phyloP scores from a whole-genome alignment of 2,797 vertebrate genomes.

The Rhinichthys osculus region DNA sequence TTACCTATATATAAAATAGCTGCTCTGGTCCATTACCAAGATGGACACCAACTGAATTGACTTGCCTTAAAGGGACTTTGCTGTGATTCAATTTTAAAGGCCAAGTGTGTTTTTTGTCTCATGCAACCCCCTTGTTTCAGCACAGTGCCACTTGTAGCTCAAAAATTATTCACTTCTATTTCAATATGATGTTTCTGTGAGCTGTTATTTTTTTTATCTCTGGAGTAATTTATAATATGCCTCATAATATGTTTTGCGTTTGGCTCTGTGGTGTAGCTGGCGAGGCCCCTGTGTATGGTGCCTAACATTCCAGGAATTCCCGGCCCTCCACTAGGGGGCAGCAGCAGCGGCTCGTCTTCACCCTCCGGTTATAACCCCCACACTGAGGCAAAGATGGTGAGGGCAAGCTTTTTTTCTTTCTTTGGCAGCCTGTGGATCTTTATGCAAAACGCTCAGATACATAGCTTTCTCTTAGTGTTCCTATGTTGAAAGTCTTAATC shows the following conservation, averaged over 20 bases:
- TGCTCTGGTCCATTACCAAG: background rate
- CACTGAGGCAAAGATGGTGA: conserved; percentile 97
- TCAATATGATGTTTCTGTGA: background rate
- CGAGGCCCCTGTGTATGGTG: conserved; percentile 92
- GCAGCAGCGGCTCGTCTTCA: conserved; percentile 89
- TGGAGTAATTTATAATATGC: conserved; percentile 11
- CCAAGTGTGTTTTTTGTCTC: background rate
- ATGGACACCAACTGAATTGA: background rate
- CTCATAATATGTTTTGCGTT: conserved; percentile 13
- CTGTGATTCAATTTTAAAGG: background rate
- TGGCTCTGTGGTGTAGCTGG: conserved; percentile 81
- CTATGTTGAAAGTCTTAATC: conserved; percentile 38
- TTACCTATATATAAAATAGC: background rate
- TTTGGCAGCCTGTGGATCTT: background rate
- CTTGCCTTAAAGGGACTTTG: background rate
- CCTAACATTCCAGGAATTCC: conserved; percentile 98
- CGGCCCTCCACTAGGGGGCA: conserved; percentile 90
- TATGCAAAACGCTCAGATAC: background rate
- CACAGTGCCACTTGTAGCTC: background rate
- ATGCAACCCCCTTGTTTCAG: background rate
- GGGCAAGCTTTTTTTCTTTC: conserved; percentile 55
- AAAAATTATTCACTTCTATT: background rate
- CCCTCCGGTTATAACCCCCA: conserved; percentile 89
- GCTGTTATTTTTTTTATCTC: background rate
- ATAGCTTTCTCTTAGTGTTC: background rate